A percentile compares a stretch with the other conserved stretches of the same genome.
These are phyloP conservation scores for Pseudocheirus occidentalis DNA, from an alignment of 2,797 vertebrate genomes.

Conservation along the genomic window DNA sequence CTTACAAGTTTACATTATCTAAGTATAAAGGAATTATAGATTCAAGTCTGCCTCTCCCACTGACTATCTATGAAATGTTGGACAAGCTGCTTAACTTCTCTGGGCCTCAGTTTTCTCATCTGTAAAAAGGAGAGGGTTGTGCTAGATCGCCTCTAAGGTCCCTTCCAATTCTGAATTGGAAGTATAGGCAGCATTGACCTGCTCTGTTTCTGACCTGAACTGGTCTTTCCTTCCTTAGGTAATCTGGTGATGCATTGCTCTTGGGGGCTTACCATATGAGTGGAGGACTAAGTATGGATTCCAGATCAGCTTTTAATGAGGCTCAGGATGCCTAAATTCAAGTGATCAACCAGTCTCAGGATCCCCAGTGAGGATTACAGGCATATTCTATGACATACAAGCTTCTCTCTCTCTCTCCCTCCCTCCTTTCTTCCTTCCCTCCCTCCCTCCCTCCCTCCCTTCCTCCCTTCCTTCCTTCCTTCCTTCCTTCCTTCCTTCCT, in stretches of 20 bases:
- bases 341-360: neutral
- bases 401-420: neutral
- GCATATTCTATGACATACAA: neutral
- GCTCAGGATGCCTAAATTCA: neutral
- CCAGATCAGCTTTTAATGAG: neutral
- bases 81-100: neutral
- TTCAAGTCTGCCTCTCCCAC: neutral
- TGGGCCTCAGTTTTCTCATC: neutral
- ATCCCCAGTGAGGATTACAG: neutral
- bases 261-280: neutral
- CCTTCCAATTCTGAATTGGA: neutral
- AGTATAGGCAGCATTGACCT: neutral
- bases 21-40: neutral
- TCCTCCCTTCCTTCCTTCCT: too few species aligned
- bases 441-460: accelerated
- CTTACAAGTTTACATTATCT: neutral
- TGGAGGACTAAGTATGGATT: neutral
- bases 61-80: neutral
- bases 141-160: neutral
- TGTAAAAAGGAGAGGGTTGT: neutral
- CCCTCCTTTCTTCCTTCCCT: too few species aligned
- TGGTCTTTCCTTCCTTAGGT: neutral
- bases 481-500: too few species aligned
- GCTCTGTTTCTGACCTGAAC: neutral
- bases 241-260: neutral